Percentiles rank a stretch among this genome's conserved stretches.
Evolutionary conservation across 2,797 vertebrate genomes (phyloP).

Genomic region (Epinephelus malabaricus): DNA sequence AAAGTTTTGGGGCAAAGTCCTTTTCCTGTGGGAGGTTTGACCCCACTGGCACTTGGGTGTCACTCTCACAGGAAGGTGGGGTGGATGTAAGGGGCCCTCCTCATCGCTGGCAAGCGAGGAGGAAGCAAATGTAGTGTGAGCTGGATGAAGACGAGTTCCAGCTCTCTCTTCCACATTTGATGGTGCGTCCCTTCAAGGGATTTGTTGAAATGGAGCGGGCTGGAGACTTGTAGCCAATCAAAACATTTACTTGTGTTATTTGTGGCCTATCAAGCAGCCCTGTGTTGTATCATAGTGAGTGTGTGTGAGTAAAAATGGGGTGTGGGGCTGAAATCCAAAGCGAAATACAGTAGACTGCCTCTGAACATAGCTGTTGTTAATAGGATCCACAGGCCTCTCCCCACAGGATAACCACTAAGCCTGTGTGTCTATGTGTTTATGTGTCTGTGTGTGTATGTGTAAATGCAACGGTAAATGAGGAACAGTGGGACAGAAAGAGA

Average conservation of each 20-base stretch:
- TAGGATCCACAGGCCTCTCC: constrained; percentile 81
- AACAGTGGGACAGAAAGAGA: constrained; percentile 70
- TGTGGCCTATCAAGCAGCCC: constrained; percentile 59
- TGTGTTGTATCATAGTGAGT: constrained; percentile 44
- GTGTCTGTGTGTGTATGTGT: constrained; percentile 58
- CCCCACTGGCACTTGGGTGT: constrained; percentile 15
- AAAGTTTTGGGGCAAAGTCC: constrained; percentile 12
- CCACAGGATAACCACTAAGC: constrained; percentile 82
- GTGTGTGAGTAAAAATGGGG: constrained; percentile 63
- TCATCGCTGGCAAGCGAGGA: constrained; percentile 7
- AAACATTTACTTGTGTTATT: constrained; percentile 74
- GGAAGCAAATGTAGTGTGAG: constrained; percentile 47
- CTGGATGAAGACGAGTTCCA: constrained; percentile 57
- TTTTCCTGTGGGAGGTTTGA: constrained; percentile 29
- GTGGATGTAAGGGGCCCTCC: constrained; percentile 1
- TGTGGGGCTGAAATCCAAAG: constrained; percentile 60
- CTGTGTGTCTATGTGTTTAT: constrained; percentile 65
- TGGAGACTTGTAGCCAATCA: constrained; percentile 58
- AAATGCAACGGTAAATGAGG: constrained; percentile 71
- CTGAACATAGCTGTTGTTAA: constrained; percentile 74
- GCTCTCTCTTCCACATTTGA: constrained; percentile 48
- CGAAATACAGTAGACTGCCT: constrained; percentile 69
- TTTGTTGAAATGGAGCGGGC: constrained; percentile 38
- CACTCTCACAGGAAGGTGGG: constrained; percentile 10
- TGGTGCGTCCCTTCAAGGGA: constrained; percentile 48